Conservation (phyloP, 2,113 vertebrate species). For the Stomatorhinus ivindoensis region DNA sequence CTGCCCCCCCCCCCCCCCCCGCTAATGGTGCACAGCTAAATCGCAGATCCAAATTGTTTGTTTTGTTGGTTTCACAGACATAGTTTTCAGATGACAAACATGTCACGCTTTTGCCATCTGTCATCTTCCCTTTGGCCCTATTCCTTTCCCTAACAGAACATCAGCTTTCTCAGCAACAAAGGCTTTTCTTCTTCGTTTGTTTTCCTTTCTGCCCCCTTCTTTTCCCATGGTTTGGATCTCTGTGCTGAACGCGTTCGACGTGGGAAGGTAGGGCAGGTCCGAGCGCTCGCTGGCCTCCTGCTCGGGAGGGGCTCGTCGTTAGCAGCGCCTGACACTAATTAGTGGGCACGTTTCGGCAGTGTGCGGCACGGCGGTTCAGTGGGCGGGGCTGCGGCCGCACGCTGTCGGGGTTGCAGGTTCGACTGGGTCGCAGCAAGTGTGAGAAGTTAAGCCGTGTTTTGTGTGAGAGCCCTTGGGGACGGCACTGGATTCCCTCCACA, state of each 20-base stretch:
- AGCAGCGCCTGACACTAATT: background rate
- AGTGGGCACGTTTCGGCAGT: background rate
- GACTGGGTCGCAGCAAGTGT: background rate
- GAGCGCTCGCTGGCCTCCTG: background rate
- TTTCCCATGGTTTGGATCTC: background rate
- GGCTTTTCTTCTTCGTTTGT: slow-evolving; percentile 30
- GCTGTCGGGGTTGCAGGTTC: background rate
- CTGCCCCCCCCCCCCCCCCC: slow-evolving; percentile 21
- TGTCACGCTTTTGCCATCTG: slow-evolving; percentile 75
- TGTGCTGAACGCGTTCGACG: background rate
- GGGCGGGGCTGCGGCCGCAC: background rate
- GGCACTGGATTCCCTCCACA: background rate
- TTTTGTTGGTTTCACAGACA: slow-evolving; percentile 83
- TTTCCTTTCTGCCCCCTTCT: slow-evolving; percentile 19
- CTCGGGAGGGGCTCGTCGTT: background rate
- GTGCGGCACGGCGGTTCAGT: background rate
- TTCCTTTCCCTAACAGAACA: slow-evolving; percentile 50
- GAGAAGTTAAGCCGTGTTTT: background rate
- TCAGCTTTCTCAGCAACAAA: slow-evolving; percentile 69
- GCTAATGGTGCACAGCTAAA: slow-evolving; percentile 66
- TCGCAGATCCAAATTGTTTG: slow-evolving; percentile 68
- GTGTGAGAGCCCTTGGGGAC: background rate
- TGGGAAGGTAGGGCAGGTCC: background rate
- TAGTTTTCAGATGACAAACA: slow-evolving; percentile 93
- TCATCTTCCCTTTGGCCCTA: slow-evolving; percentile 74